Percentiles rank a stretch among this genome's conserved stretches.
Evolutionary conservation across 2,797 vertebrate species (phyloP).

Genomic region (Pelochelys cantorii): DNA sequence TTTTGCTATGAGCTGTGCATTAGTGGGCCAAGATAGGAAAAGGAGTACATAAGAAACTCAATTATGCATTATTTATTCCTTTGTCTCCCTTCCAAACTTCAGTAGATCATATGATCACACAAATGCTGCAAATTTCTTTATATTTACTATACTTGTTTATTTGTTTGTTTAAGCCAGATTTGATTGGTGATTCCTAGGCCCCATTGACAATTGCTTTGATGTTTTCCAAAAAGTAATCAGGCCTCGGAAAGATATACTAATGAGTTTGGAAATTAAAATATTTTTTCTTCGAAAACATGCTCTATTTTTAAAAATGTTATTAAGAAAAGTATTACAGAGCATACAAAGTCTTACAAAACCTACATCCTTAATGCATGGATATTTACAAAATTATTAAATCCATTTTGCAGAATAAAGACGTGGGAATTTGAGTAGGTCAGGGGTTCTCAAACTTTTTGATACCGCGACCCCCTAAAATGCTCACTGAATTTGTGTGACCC

Average conservation of each 20-base stretch:
- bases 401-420: background rate
- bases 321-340: background rate
- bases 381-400: background rate
- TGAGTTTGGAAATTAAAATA: background rate
- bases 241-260: background rate
- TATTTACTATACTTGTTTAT: no score
- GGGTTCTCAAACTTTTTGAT: no score
- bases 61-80: conserved; percentile 39
- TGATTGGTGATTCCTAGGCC: background rate
- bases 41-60: background rate
- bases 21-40: background rate
- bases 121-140: background rate
- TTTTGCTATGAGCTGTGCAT: background rate
- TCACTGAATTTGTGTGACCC: no score
- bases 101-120: background rate
- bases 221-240: background rate
- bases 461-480: no score
- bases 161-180: background rate
- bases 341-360: background rate
- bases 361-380: background rate
- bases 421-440: background rate
- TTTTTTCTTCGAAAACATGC: background rate
- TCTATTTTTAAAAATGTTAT: background rate
- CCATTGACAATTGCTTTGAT: background rate
- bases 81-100: background rate